These are phyloP conservation scores for Microcebus griseorufus DNA, from an alignment of 2,113 vertebrate genomes.

Conservation along the genomic window DNA sequence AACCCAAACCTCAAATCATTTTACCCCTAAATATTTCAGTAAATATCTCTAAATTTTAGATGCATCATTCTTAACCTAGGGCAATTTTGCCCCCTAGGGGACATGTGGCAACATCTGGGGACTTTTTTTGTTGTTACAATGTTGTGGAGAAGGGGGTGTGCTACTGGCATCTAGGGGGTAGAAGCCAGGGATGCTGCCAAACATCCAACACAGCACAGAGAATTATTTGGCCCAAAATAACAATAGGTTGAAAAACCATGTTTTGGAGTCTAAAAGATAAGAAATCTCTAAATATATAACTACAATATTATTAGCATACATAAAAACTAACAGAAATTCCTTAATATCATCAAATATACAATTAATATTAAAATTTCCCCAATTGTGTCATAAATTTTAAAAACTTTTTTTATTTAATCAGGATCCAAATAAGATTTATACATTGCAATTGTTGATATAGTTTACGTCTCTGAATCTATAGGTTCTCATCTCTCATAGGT, in stretches of 20 bases:
- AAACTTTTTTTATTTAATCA: not conserved
- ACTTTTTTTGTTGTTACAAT: not conserved
- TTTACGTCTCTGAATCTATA: not conserved
- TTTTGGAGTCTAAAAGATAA: not conserved
- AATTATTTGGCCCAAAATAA: not conserved
- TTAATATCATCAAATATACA: not conserved
- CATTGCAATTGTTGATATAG: not conserved
- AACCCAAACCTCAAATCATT: not conserved
- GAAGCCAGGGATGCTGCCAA: not conserved
- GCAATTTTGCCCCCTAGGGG: not conserved
- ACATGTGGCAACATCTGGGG: not conserved
- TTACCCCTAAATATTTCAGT: not conserved
- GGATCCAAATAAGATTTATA: not conserved
- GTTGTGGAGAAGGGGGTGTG: not conserved
- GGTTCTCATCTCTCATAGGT: not conserved
- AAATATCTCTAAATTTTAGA: not conserved
- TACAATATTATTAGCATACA: not conserved
- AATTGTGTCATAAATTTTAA: not conserved
- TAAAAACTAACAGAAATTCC: not conserved
- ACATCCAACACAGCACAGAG: not conserved
- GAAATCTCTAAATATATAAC: not conserved
- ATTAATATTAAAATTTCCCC: not conserved
- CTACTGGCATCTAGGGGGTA: not conserved
- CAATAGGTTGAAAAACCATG: not conserved
- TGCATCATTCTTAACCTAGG: not conserved